Conservation (phyloP, 2,888 invertebrate species). For the Tribolium freemani region DNA sequence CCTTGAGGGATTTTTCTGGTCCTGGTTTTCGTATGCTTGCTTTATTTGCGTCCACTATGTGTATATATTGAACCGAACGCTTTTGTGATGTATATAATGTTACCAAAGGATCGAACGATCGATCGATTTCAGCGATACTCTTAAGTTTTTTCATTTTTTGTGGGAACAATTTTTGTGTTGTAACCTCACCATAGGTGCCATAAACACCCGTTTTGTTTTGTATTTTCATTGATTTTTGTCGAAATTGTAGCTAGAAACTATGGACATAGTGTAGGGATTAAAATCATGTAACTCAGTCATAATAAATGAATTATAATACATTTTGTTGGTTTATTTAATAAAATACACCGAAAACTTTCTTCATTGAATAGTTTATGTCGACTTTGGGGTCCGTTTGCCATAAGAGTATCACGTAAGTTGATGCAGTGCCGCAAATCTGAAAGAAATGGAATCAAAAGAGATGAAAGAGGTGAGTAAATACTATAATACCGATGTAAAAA, state of each 20-base stretch:
- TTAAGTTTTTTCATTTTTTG: slow-evolving; percentile 37
- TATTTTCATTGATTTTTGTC: slow-evolving; percentile 13
- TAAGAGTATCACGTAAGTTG: slow-evolving; percentile 14
- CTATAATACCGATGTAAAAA: slow-evolving; percentile 15
- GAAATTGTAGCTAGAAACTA: slow-evolving; percentile 20
- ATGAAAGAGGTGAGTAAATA: not conserved
- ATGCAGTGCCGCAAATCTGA: slow-evolving; percentile 13
- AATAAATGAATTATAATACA: slow-evolving; percentile 21
- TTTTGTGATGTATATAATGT: slow-evolving; percentile 64
- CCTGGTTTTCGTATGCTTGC: slow-evolving; percentile 40
- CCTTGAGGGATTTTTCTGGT: slow-evolving; percentile 14
- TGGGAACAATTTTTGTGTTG: slow-evolving; percentile 45
- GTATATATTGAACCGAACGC: slow-evolving; percentile 61
- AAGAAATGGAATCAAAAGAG: not conserved
- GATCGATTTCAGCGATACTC: slow-evolving; percentile 44
- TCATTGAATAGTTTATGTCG: slow-evolving; percentile 26
- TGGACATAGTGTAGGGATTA: slow-evolving; percentile 24
- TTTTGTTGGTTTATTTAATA: not conserved
- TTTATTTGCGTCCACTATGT: slow-evolving; percentile 52
- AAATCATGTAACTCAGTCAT: slow-evolving; percentile 39
- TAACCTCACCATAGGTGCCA: slow-evolving; percentile 49
- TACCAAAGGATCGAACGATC: slow-evolving; percentile 62
- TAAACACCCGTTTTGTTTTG: slow-evolving; percentile 44
- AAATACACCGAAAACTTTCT: slow-evolving; percentile 27
- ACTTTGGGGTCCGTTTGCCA: slow-evolving; percentile 21